Base-by-base conservation (phyloP, 53 echinoderm and acorn worm genomes). In the Luidia sarsii region DNA sequence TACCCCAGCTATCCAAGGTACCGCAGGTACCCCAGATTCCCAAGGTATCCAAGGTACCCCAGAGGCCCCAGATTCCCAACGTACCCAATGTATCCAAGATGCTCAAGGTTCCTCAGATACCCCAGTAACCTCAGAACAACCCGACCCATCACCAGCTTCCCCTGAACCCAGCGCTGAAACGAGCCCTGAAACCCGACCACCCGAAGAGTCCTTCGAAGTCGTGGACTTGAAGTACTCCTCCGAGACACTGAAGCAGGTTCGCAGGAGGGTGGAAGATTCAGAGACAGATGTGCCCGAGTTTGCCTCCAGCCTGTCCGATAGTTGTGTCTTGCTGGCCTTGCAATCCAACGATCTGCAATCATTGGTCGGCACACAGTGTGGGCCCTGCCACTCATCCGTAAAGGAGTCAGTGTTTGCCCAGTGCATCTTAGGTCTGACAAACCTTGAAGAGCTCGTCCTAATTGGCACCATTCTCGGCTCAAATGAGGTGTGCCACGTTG, bases 391-490 rank as follows among this genome's bases (percentile, higher is more conserved):
- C 57, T 39, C 30, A 41, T 6, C 41, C 41, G 41, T 7, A 7
- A 41, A 41, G 41, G 6, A 7, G 7, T 61, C 61, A 16, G 57
- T 39, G 11, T 57, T 74, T 11, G 57, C 30, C 1, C 7, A 27
- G 11, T 62, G 62, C 4, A 27, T 62, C 30, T 31, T 30, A 33
- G 7, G 39, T 39, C 41, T 57, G 39, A 29, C 6, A 13, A 24
- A 20, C 10, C 57, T 74, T 14, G 59, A 74, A 38, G 29, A 32
- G 16, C 23, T 74, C 1, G 57, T 74, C 14, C 41, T 74, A 16
- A 37, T 74, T 6, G 74, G 57, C 4, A 38, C 74, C 7, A 55
- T 57, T 57, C 19, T 74, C 2, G 29, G 57, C 28, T 74, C 74
- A 14, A 5, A 56, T 0, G 32, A 32, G 14, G 6, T 74, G 2